Evolutionary conservation across 2,113 vertebrate genomes (phyloP), one percentile per base, ranked within the genome.

Genomic region (Brachirus orientalis): DNA sequence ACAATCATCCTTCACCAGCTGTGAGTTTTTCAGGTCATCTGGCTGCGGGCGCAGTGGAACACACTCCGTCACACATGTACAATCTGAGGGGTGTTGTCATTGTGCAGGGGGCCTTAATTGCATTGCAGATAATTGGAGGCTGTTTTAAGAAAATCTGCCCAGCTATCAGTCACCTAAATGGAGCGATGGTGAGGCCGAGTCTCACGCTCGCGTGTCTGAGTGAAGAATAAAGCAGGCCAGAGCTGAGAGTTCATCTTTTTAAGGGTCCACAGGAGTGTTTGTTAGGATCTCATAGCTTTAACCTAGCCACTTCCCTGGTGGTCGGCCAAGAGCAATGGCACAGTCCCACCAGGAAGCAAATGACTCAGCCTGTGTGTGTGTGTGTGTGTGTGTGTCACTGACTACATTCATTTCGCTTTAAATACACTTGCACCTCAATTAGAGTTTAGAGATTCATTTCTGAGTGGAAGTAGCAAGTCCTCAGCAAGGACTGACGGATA

Each of bases 91-190:
- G 79, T 68, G 80, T 68, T 60, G 80, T 87, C 90, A 89, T 89
- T 86, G 72, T 74, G 72, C 64, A 55, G 18, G 45, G 52, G 48
- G 59, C 22, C 75, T 85, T 90, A 91, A 93, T 90, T 91, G 83
- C 84, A 41, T 55, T n/a, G n/a, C 64, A 86, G 80, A 86, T 90
- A 92, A 93, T 92, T 92, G 81, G 83, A 43, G 77, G 84, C 80
- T 78, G 70, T 86, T 92, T 86, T 84, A 83, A 89, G 75, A 85
- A 86, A 86, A 87, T 86, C 82, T 79, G 66, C 75, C 65, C 71
- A 55, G 77, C 86, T 84, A 92, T 93, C 89, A 88, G 72, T 92
- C 91, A 91, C 80, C 75, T 66, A 80, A 90, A 90, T 82, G 77
- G 70, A 48, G 37, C 44, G 71, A 73, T 9, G 1, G 44, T 77